phyloP scores from a whole-genome alignment of 2,888 invertebrate genomes.

The Dynastes tityus region DNA sequence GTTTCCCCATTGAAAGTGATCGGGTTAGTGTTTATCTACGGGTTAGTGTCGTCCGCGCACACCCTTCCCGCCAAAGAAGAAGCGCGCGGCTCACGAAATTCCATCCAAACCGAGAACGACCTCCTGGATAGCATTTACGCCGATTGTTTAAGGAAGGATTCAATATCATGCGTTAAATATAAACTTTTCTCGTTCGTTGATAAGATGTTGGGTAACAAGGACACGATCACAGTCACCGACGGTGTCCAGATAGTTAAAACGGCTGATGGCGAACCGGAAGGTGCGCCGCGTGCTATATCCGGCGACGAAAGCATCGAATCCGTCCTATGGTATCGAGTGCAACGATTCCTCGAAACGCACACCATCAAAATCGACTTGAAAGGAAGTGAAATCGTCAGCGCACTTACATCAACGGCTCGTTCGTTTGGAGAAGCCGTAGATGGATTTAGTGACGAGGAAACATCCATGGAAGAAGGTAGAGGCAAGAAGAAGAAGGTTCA shows the following conservation, averaged over 20 bases:
- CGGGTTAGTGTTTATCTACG: slow-evolving; percentile 72
- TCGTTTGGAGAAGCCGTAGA: slow-evolving; percentile 84
- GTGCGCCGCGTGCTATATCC: slow-evolving; percentile 82
- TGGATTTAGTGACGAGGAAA: slow-evolving; percentile 75
- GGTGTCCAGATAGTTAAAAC: slow-evolving; percentile 89
- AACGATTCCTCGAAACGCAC: slow-evolving; percentile 85
- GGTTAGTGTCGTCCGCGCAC: slow-evolving; percentile 72
- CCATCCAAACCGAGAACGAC: slow-evolving; percentile 82
- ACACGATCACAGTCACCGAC: slow-evolving; percentile 85
- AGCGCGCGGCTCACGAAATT: slow-evolving; percentile 72
- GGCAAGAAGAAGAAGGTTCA: slow-evolving; percentile 86
- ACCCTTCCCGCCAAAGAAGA: slow-evolving; percentile 82
- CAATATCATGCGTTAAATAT: slow-evolving; percentile 88
- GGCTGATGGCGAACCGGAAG: slow-evolving; percentile 78
- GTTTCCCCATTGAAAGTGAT: slow-evolving; percentile 65
- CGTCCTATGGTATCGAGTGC: slow-evolving; percentile 78
- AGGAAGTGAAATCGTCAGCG: slow-evolving; percentile 87
- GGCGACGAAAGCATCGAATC: slow-evolving; percentile 80
- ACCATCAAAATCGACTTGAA: slow-evolving; percentile 89
- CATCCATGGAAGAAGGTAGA: slow-evolving; percentile 76
- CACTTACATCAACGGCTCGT: slow-evolving; percentile 85
- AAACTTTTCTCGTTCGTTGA: slow-evolving; percentile 90
- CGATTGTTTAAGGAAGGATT: slow-evolving; percentile 88
- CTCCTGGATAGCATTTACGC: slow-evolving; percentile 83
- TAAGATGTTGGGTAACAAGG: slow-evolving; percentile 87